Conservation (phyloP, 2,888 invertebrate genomes). For the Callimorpha dominula region DNA sequence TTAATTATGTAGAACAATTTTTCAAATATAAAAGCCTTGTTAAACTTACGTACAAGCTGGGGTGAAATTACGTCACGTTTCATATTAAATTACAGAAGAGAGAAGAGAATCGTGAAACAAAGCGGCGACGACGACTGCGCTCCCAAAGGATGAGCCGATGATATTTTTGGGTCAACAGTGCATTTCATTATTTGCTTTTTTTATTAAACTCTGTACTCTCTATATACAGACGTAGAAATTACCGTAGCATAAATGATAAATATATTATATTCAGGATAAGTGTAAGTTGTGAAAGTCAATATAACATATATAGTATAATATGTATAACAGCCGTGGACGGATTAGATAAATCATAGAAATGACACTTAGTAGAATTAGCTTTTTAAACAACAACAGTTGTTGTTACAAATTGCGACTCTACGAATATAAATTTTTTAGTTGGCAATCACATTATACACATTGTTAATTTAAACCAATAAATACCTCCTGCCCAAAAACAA, state of each 20-base stretch:
- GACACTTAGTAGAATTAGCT: too few relatives aligned
- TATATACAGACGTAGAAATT: not conserved
- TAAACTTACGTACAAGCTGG: conserved; percentile 44
- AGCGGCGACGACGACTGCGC: conserved; percentile 53
- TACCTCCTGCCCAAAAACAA: too few relatives aligned
- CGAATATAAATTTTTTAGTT: too few relatives aligned
- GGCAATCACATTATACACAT: too few relatives aligned
- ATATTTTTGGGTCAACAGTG: conserved; percentile 61
- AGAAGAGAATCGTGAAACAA: conserved; percentile 62
- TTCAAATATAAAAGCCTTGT: conserved; percentile 40
- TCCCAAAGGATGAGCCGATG: conserved; percentile 59
- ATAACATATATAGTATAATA: too few relatives aligned
- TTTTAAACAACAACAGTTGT: too few relatives aligned
- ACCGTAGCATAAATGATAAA: not conserved
- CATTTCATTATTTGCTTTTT: conserved; percentile 63
- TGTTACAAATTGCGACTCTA: too few relatives aligned
- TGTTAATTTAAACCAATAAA: too few relatives aligned
- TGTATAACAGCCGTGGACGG: too few relatives aligned
- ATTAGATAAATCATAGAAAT: too few relatives aligned
- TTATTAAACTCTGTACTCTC: conserved; percentile 48
- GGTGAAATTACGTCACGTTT: conserved; percentile 70
- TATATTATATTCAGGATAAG: not conserved
- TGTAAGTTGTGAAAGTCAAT: not conserved
- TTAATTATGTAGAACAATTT: conserved; percentile 37
- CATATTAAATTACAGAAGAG: conserved; percentile 69